Evolutionary conservation across 2,888 invertebrate genomes (phyloP), one percentile per base, ranked within the genome.

Genomic region (Horisme vitalbata): DNA sequence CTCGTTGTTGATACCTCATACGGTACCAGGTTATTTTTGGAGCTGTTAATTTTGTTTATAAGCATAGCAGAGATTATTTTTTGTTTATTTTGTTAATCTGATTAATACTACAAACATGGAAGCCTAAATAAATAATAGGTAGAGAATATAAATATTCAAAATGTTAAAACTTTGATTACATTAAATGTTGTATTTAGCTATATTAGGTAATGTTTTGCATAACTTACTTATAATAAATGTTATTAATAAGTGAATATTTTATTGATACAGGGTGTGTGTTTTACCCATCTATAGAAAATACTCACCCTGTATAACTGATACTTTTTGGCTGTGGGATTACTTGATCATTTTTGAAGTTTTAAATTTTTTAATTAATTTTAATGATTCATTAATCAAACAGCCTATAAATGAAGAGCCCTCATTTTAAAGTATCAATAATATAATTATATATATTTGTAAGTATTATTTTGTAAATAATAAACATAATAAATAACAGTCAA

Each of bases 391-490:
- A 55, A 62, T 62, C 56, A 44, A 71, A 66, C 56, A 55, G 79
- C 73, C 79, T 63, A 41, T 43, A 70, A 80, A 83, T 84, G 86
- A 79, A 52, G 88, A 87, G 88, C 88, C 88, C 87, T 78, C 86
- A 83, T 86, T 86, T 72, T 57, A 77, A 80, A 82, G n/a, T n/a
- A n/a, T n/a, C n/a, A n/a, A n/a, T n/a, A 81, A 82, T 83, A 79
- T 74, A 67, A 55, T 15, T 26, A 24, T 14, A 39, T 24, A 31
- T 32, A 20, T 18, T 27, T 26, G 14, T 27, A 13, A 15, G 21
- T 24, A 31, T 35, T 28, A 18, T 48, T 36, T 27, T 48, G 32
- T 45, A 45, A 41, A 45, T 45, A 32, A 44, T 30, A 12, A 28
- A 18, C 6, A 18, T 18, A 18, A 18, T 18, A 1, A 18, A 5